Evolutionary conservation across 2,113 vertebrate genomes (phyloP), one percentile per base, ranked within the genome.

Genomic region (Pseudorasbora parva): DNA sequence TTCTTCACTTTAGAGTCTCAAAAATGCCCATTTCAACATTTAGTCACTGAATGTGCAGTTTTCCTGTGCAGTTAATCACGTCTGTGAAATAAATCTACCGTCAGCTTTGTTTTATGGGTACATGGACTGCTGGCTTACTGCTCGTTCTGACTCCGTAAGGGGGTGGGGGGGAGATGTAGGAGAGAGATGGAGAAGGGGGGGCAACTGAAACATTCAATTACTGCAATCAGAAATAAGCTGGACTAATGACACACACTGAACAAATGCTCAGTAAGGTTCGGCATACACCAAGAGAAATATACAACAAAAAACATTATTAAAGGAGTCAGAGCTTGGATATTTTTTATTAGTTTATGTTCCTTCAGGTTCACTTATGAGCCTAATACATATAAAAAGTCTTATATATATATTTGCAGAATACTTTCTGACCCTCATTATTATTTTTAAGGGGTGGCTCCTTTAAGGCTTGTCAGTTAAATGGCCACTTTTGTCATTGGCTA

Each of bases 41-140:
- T 11, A 33, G 49, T 79, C 77, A 33, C 51, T 54, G 51, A 54
- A 54, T 54, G 51, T 54, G 51, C 57, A 66, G 78, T 79, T 79
- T 60, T 79, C 78, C 78, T 79, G 77, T 79, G 59, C 59, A 66
- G 78, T 79, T 79, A 79, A 49, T 79, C 78, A 66, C 5, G 17
- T 66, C 59, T 66, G 60, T 66, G 59, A 79, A 79, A 79, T 79
- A 79, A 66, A 79, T 79, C 78, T 49, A 66, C n/a, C 23, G 6
- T 56, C 78, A 47, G 59, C 57, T 79, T 49, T 66, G 78, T 79
- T 79, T 45, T 64, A 47, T 25, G 25, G 64, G 77, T 64, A 79
- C 41, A 66, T 17, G 45, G 43, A 33, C 59, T 66, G 41, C 19
- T 79, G 78, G 78, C 59, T 66, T 49, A 79, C 78, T 43, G 17